Conservation (phyloP, 1,140 invertebrate genomes). For the Potamilus streckersoni region DNA sequence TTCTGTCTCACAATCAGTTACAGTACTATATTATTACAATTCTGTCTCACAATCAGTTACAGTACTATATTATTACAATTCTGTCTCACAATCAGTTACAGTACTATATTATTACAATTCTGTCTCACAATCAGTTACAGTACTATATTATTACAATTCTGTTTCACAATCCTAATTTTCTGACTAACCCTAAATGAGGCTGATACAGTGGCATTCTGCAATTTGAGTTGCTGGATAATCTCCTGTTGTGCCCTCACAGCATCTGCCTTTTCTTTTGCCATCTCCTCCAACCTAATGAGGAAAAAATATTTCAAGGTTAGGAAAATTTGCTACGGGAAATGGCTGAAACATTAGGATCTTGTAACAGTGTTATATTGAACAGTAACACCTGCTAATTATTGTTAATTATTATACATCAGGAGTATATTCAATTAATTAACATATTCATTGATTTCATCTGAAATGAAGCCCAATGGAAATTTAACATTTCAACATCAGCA, state of each 20-base stretch:
- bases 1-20: background rate
- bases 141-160: background rate
- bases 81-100: background rate
- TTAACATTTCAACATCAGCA: no score
- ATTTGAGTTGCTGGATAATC: constrained; percentile 54
- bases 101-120: background rate
- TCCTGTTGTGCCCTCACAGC: constrained; percentile 48
- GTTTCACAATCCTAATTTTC: background rate
- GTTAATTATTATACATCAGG: no score
- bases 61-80: background rate
- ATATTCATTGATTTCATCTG: no score
- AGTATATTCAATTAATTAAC: no score
- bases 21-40: background rate
- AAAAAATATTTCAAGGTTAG: background rate
- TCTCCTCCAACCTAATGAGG: constrained; percentile 55
- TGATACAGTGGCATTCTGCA: constrained; percentile 55
- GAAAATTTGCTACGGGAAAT: no score
- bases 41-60: background rate
- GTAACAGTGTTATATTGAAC: no score
- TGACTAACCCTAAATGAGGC: constrained; percentile 53
- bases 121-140: background rate
- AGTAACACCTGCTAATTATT: no score
- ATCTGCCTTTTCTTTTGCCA: constrained; percentile 45
- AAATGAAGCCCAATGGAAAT: no score
- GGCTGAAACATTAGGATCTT: no score